Base-by-base conservation (phyloP, 2,888 invertebrate genomes). In the Thereva nobilitata region DNA sequence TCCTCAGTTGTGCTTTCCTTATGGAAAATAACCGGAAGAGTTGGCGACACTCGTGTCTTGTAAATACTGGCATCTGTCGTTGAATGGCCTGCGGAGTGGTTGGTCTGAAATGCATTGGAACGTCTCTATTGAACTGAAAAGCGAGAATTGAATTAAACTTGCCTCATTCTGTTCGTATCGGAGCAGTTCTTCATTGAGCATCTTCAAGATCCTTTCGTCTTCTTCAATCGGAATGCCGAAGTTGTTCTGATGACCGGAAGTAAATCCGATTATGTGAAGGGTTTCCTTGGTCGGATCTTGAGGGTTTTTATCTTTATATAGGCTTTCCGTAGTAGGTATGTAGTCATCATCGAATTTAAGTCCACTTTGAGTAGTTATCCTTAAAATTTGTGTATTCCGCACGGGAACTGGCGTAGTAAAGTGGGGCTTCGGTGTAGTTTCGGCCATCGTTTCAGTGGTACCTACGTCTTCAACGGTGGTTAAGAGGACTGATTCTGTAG, bases 201-300 rank as follows among this genome's bases (percentile, higher is more conserved):
- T 70, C 54, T 74, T 72, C 66, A 79, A 70, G 64, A 80, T 82
- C 65, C 83, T 83, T 70, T 83, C 84, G 66, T 86, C 85, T 68
- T 86, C 86, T 74, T 86, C 86, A 54, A 86, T 84, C 63, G 86
- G 85, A 68, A 86, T 82, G 65, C 86, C 86, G 71, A 87, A 86
- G 68, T 85, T 81, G 70, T 86, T 86, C 67, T 86, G 86, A 77
- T 86, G 86, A 47, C 86, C 86, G 49, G 86, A 86, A 4, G 86
- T 86, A 72, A 86, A 86, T 8, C 76, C 75, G 52, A 80, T 69
- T 9, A 68, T 55, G 52, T 72, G 69, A 4, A 72, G 40, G 7
- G 68, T 69, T 40, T 72, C 74, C n/a, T 72, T 71, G 6, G 64
- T 67, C 9, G 67, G 67, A 42, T 50, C 34, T n/a, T 52, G 5